Base-by-base conservation (phyloP, 2,888 invertebrate species). In the Drosophila leonis region DNA sequence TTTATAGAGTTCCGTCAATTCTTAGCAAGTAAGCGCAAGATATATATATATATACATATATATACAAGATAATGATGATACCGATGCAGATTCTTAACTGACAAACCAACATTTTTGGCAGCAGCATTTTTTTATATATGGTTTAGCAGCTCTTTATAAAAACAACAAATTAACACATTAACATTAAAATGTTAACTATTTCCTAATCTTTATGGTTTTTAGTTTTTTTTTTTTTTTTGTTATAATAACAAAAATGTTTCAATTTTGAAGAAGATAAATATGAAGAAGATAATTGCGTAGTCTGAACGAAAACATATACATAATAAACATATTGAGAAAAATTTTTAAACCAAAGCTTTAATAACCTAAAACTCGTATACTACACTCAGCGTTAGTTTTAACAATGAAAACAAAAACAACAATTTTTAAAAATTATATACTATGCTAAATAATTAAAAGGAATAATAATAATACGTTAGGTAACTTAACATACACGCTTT, bases 1-100 rank as follows among this genome's bases (percentile, higher is more conserved):
- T 82, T 74, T 83, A 72, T 73, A 84, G 83, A 84, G 83, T 84
- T 84, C 78, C 74, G 85, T 88, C 90, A 86, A 90, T 90, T 88
- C 74, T 78, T 86, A 85, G 85, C 72, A 77, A 20, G 55, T 90
- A 90, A 86, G 86, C 75, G 76, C 71, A 72, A 75, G 78, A 80
- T 72, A 72, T 59, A 80, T 24, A 74, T 55, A 80, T 57, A 71
- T 55, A 67, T 27, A 51, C 24, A 46, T 57, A 56, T 31, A 63
- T 42, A 57, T 61, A 75, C 62, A 68, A 29, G 27, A 59, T 49
- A 33, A 49, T 31, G 42, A 59, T 49, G 51, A 49, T 44, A 62
- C 64, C 55, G 56, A 63, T 37, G 61, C 18, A 49, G 39, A 62
- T 56, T 76, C 59, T 63, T 78, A 80, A 75, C 73, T 66, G 73